These are phyloP conservation scores for Drosophila monieri DNA, from an alignment of 2,888 invertebrate species.

Conservation along the genomic window DNA sequence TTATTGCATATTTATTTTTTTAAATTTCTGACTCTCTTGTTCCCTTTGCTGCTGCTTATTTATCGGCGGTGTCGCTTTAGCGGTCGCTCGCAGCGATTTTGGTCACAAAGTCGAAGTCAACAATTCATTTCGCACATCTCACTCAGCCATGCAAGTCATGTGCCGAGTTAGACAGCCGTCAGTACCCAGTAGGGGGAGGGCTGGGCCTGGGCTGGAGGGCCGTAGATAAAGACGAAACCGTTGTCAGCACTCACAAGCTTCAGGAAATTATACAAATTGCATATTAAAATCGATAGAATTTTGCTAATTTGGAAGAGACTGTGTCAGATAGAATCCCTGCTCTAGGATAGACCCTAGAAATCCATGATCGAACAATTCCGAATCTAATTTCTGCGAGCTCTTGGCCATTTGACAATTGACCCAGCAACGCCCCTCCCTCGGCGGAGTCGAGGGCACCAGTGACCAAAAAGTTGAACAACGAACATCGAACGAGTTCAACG, in stretches of 20 bases:
- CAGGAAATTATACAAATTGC: not conserved
- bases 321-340: no score
- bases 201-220: not conserved
- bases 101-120: conserved; percentile 30
- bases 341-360: not conserved
- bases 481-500: conserved; percentile 26
- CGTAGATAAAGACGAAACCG: not conserved
- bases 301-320: no score
- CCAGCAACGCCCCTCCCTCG: conserved; percentile 11
- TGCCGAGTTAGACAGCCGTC: conserved; percentile 56
- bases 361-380: conserved; percentile 17
- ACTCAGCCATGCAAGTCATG: conserved; percentile 75
- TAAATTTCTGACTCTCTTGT: conserved; percentile 39
- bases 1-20: conserved; percentile 9
- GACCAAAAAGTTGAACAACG: conserved; percentile 42
- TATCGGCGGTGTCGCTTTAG: conserved; percentile 17
- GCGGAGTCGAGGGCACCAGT: conserved; percentile 17
- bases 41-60: conserved; percentile 33
- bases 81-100: conserved; percentile 27
- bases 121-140: conserved; percentile 71
- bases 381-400: conserved; percentile 55
- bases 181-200: conserved; percentile 5
- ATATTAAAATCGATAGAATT: not conserved
- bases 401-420: conserved; percentile 39
- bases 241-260: conserved; percentile 16